Percentiles rank a stretch among this genome's conserved stretches.
phyloP scores from a whole-genome alignment of 2,888 invertebrate species.

The Taphrorychus bicolor region DNA sequence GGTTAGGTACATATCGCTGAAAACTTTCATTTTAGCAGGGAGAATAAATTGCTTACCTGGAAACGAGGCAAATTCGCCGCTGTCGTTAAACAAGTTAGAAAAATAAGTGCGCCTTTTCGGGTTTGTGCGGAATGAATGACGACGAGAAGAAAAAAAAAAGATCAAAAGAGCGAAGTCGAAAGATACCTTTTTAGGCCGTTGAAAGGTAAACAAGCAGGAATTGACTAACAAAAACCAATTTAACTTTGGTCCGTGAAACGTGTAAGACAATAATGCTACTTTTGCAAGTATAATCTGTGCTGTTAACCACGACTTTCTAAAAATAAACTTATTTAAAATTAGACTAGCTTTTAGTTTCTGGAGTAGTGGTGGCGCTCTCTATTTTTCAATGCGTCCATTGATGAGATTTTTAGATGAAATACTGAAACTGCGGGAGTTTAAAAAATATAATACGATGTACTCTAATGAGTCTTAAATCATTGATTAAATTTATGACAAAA shows the following conservation, averaged over 20 bases:
- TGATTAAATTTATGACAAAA: neutral
- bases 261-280: neutral
- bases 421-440: neutral
- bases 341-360: too few species aligned
- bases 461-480: neutral
- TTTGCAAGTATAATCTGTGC: neutral
- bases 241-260: neutral
- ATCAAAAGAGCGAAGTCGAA: neutral
- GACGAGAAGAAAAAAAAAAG: neutral
- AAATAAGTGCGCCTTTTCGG: constrained; percentile 2
- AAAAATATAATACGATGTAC: neutral
- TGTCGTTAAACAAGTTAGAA: constrained; percentile 19
- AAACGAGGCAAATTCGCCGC: constrained; percentile 21
- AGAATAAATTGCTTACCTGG: constrained; percentile 31
- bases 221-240: neutral
- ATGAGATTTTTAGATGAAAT: neutral
- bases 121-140: neutral
- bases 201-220: neutral
- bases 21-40: constrained; percentile 18
- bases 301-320: neutral
- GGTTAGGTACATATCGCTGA: constrained; percentile 11
- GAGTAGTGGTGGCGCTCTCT: neutral
- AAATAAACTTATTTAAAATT: neutral
- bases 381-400: neutral
- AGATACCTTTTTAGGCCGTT: neutral